Conservation (phyloP, 1,140 invertebrate genomes). For the Hylaeus volcanicus region DNA sequence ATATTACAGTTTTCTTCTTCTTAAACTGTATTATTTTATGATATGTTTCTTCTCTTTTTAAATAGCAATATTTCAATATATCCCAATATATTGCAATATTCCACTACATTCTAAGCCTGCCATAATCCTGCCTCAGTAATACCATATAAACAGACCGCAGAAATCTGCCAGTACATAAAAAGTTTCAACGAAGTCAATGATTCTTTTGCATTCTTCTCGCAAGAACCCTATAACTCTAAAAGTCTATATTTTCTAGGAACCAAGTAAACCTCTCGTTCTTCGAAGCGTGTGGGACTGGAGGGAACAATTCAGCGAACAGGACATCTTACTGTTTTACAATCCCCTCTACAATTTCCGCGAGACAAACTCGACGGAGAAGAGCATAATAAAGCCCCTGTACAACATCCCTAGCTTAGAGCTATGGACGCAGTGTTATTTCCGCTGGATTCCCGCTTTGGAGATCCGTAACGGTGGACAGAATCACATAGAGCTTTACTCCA, state of each 20-base stretch:
- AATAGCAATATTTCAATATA: too few relatives aligned
- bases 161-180: too few relatives aligned
- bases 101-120: too few relatives aligned
- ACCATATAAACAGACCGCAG: too few relatives aligned
- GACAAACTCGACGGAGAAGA: slow-evolving; percentile 52
- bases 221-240: too few relatives aligned
- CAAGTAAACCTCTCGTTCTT: slow-evolving; percentile 82
- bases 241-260: slow-evolving; percentile 74
- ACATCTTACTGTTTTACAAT: slow-evolving; percentile 89
- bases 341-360: slow-evolving; percentile 83
- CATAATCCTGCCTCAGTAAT: too few relatives aligned
- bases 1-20: too few relatives aligned
- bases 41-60: too few relatives aligned
- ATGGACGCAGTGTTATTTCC: slow-evolving; percentile 95
- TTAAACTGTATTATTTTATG: too few relatives aligned
- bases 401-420: slow-evolving; percentile 85
- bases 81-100: too few relatives aligned
- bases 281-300: slow-evolving; percentile 92
- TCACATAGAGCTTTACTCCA: slow-evolving; percentile 84
- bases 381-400: slow-evolving; percentile 80
- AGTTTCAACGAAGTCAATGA: too few relatives aligned
- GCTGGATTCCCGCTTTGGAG: slow-evolving; percentile 92
- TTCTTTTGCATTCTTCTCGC: too few relatives aligned
- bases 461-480: slow-evolving; percentile 88
- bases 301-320: slow-evolving; percentile 89